Base-by-base conservation (phyloP, 2,113 vertebrate genomes). In the Pyrgilauda ruficollis region DNA sequence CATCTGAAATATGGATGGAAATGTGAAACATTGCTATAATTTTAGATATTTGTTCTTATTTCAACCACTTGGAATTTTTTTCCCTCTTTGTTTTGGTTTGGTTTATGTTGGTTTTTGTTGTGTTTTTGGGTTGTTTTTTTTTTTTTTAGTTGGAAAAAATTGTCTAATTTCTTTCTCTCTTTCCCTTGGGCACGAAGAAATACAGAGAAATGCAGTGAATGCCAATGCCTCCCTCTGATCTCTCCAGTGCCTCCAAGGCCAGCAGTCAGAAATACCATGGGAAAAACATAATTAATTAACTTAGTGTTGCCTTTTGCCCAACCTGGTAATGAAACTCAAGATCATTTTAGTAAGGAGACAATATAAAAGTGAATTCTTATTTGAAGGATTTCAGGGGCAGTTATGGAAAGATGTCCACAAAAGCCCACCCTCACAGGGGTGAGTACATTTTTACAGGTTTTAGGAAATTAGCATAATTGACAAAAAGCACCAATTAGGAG, bases 31-130 rank as follows among this genome's bases (percentile, higher is more conserved):
- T 19, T 39, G 15, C 19, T 72, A 22, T 11, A 46, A 55, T 68
- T 68, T 49, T 28, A 73, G 12, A 21, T 41, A 53, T 68, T 33
- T 84, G 2, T 77, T 81, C 24, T 87, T 37, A 53, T 50, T 77
- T 81, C 16, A 77, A 50, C 13, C 6, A 28, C 23, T 88, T 73
- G 4, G 0, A 0, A 0, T 4, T 9, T 4, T 9, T 27, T 8
- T 4, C 4, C 2, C 15, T 18, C 8, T 39, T 49, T 52, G 6
- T 11, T 82, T 50, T 58, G 44, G 3, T 66, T 33, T 49, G 21
- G 7, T 31, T 69, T 37, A 33, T 16, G 14, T 19, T 52, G 8
- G 41, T 41, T 5, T n/a, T 43, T 28, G 31, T 28, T 9, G 1
- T 6, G 15, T 26, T 4, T 33, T 41, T 41, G 39, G 3, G 4